A percentile compares a stretch with the other conserved stretches of the same genome.
Evolutionary conservation across 2,113 vertebrate genomes (phyloP).

Genomic region (Dunckerocampus dactyliophorus): DNA sequence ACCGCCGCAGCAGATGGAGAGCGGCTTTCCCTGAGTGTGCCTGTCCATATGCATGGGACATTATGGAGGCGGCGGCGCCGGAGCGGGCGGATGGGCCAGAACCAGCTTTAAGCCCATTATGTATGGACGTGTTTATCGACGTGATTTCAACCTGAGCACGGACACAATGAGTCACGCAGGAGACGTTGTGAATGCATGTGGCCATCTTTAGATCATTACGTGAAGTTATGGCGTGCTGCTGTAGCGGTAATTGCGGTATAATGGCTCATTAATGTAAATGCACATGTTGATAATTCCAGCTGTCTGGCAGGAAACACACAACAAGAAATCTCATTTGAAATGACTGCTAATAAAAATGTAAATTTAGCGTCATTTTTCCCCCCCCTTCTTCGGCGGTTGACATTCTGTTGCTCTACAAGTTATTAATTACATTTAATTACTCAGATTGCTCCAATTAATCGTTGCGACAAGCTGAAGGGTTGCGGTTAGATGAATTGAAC

Average conservation of each 20-base stretch:
- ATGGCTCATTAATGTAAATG: constrained; percentile 56
- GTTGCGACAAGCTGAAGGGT: constrained; percentile 25
- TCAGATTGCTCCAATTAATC: constrained; percentile 18
- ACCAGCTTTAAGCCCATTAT: constrained; percentile 48
- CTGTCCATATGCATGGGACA: constrained; percentile 50
- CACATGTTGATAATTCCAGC: constrained; percentile 47
- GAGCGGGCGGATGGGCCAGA: constrained; percentile 23
- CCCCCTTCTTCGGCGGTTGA: background rate
- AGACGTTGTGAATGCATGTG: constrained; percentile 54
- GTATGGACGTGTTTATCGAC: constrained; percentile 41
- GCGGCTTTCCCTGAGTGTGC: constrained; percentile 48
- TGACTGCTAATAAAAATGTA: constrained; percentile 21
- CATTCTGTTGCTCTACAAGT: constrained; percentile 16
- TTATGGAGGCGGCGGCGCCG: constrained; percentile 39
- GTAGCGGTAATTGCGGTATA: constrained; percentile 57
- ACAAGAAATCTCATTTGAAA: constrained; percentile 31
- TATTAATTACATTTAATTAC: constrained; percentile 28
- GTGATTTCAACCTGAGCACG: constrained; percentile 38
- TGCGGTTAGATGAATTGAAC: constrained; percentile 27
- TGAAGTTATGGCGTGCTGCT: constrained; percentile 54
- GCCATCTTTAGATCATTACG: constrained; percentile 60
- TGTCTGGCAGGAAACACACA: constrained; percentile 41
- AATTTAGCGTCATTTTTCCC: constrained; percentile 2
- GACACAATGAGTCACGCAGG: constrained; percentile 36
- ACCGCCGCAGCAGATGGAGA: constrained; percentile 64